Evolutionary conservation across 2,888 invertebrate genomes (phyloP), one percentile per base, ranked within the genome.

Genomic region (Tetropium fuscum): DNA sequence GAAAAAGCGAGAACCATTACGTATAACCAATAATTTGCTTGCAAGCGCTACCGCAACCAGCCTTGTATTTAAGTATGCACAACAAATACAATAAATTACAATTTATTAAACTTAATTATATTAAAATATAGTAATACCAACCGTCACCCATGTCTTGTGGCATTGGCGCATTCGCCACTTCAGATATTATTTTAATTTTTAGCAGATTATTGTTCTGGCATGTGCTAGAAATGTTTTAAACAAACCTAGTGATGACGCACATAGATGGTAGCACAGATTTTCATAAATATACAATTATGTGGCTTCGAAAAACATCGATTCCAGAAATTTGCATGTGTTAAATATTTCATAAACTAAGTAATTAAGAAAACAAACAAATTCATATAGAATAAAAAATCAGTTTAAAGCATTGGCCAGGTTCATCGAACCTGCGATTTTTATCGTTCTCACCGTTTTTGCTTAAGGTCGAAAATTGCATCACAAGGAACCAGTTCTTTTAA

Each of bases 1-100:
- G 72, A 73, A 74, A 71, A 73, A 73, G 64, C 70, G 61, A 69
- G 71, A 73, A 70, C 58, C 60, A 64, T 64, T 65, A 65, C 60
- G 59, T 61, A 45, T 6, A n/a, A 20, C 27, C 27, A 27, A 45
- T 45, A 48, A 48, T 48, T 48, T 18, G 2, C 4, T 48, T 25
- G 13, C 25, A 19, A 19, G 11, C 36, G n/a, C n/a, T n/a, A n/a
- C n/a, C n/a, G n/a, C n/a, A n/a, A n/a, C n/a, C n/a, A n/a, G n/a
- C n/a, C n/a, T n/a, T n/a, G n/a, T n/a, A n/a, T n/a, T n/a, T n/a
- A n/a, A n/a, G n/a, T n/a, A n/a, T n/a, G n/a, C n/a, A n/a, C n/a
- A n/a, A n/a, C n/a, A n/a, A n/a, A n/a, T n/a, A n/a, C n/a, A n/a
- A n/a, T n/a, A n/a, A n/a, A n/a, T n/a, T n/a, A n/a, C n/a, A n/a